Percentiles rank a stretch among this genome's conserved stretches.
phyloP scores from a whole-genome alignment of 1,140 invertebrate genomes.

The Glossosoma conforme region DNA sequence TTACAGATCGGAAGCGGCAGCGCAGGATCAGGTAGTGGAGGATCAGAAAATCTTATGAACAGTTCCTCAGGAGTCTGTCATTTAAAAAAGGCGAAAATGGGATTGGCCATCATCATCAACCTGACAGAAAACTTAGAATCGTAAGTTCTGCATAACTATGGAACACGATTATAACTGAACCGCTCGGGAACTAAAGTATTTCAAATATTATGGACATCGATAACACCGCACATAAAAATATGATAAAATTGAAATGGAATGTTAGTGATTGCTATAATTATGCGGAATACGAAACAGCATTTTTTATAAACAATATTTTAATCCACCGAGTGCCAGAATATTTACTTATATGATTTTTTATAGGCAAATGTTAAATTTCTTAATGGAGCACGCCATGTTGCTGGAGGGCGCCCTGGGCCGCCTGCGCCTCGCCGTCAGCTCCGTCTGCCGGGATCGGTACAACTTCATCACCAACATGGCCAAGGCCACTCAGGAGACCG shows the following conservation, averaged over 20 bases:
- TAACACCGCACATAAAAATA: no score
- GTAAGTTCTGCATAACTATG: conserved; percentile 37
- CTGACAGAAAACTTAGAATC: conserved; percentile 45
- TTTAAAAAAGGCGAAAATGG: conserved; percentile 49
- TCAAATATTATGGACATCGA: no score
- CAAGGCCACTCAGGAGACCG: conserved; percentile 38
- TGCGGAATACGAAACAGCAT: no score
- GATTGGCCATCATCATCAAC: conserved; percentile 52
- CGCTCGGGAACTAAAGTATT: background rate
- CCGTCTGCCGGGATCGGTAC: conserved; percentile 49
- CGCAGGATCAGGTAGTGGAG: conserved; percentile 39
- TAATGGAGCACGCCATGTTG: conserved; percentile 76
- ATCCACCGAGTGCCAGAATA: no score
- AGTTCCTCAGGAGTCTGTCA: conserved; percentile 32
- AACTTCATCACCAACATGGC: conserved; percentile 51
- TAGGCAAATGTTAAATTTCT: conserved; percentile 59
- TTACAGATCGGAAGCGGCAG: conserved; percentile 40
- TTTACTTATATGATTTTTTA: conserved; percentile 7
- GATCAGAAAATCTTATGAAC: conserved; percentile 41
- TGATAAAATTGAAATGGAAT: no score
- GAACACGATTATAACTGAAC: no score
- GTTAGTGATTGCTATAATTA: no score
- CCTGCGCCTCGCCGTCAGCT: conserved; percentile 58
- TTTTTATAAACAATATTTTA: no score
- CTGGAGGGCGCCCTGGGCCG: conserved; percentile 74